Base-by-base conservation (phyloP, 1,140 invertebrate genomes). In the Hydropsyche tenuis region DNA sequence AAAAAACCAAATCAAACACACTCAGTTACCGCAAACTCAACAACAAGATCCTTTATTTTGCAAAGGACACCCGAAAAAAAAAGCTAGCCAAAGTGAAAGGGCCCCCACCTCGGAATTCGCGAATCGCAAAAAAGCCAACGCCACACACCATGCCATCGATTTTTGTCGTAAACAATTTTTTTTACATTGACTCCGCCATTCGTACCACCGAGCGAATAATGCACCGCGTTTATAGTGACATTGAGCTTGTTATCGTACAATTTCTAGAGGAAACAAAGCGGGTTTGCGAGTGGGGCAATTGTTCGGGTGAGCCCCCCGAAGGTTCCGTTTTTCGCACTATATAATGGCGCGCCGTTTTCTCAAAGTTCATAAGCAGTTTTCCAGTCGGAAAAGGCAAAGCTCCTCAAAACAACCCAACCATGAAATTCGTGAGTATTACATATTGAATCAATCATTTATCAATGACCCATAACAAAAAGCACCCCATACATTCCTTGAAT, bases 381-480 rank as follows among this genome's bases (percentile, higher is more conserved):
- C 69, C 42, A 43, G 3, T 43, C 56, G 42, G 69, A 62, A 72
- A 72, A 72, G 69, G 69, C 53, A 27, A 37, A 63, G 27, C 69
- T 12, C 42, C 14, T 42, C 11, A 1, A 11, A 27, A 63, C 30
- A 20, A 14, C 30, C 23, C 23, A 45, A 69, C 45, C 14, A 69
- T 69, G 65, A 69, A 69, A 69, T 69, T 69, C 65, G 65, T 69
- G 22, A 69, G 65, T 48, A 22, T 9, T 62, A 5, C 23, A 16
- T 4, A 4, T 37, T 3, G 30, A n/a, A n/a, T n/a, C n/a, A n/a
- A n/a, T n/a, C n/a, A n/a, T n/a, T n/a, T n/a, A n/a, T n/a, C n/a
- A n/a, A n/a, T n/a, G n/a, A n/a, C n/a, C n/a, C n/a, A n/a, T n/a
- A n/a, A n/a, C n/a, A n/a, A n/a, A n/a, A n/a, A n/a, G n/a, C n/a